Percentiles rank a stretch among this genome's conserved stretches.
Evolutionary conservation across 2,797 vertebrate genomes (phyloP).

Genomic region (Kryptopterus vitreolus): DNA sequence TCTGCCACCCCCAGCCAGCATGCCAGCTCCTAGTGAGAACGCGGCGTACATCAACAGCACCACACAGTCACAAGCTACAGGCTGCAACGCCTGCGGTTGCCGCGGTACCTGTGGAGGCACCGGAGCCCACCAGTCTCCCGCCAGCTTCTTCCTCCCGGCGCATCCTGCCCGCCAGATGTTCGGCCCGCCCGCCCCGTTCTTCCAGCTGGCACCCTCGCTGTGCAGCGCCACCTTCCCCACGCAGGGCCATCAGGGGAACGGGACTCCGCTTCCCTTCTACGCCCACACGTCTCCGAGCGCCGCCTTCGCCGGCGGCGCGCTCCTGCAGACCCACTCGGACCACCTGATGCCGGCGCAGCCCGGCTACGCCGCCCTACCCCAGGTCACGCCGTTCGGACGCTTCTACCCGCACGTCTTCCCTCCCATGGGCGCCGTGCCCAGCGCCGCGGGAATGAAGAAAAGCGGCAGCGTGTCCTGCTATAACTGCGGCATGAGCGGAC

Average conservation of each 20-base stretch:
- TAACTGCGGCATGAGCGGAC: slow-evolving; percentile 86
- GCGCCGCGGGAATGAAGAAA: slow-evolving; percentile 79
- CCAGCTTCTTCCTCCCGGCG: slow-evolving; percentile 78
- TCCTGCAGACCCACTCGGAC: slow-evolving; percentile 81
- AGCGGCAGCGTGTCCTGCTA: slow-evolving; percentile 82
- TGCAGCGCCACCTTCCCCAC: slow-evolving; percentile 82
- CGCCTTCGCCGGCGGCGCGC: slow-evolving; percentile 72
- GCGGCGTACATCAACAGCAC: slow-evolving; percentile 5
- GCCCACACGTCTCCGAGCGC: slow-evolving; percentile 71
- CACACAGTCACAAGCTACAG: slow-evolving; percentile 59
- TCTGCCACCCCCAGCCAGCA: slow-evolving; percentile 62
- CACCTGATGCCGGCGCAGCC: slow-evolving; percentile 81
- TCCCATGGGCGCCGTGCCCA: slow-evolving; percentile 76
- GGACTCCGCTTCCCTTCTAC: slow-evolving; percentile 79
- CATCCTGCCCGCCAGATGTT: slow-evolving; percentile 81
- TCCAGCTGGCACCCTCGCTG: slow-evolving; percentile 78
- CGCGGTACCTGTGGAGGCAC: slow-evolving; percentile 76
- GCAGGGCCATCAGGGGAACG: slow-evolving; percentile 83
- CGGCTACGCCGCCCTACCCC: slow-evolving; percentile 80
- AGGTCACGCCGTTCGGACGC: slow-evolving; percentile 79
- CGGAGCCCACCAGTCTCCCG: slow-evolving; percentile 62
- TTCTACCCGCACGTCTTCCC: slow-evolving; percentile 78
- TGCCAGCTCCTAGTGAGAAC: slow-evolving; percentile 51
- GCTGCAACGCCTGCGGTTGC: slow-evolving; percentile 81
- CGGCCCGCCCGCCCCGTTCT: slow-evolving; percentile 70